Base-by-base conservation (phyloP, 2,888 invertebrate species). In the Nebria salina region DNA sequence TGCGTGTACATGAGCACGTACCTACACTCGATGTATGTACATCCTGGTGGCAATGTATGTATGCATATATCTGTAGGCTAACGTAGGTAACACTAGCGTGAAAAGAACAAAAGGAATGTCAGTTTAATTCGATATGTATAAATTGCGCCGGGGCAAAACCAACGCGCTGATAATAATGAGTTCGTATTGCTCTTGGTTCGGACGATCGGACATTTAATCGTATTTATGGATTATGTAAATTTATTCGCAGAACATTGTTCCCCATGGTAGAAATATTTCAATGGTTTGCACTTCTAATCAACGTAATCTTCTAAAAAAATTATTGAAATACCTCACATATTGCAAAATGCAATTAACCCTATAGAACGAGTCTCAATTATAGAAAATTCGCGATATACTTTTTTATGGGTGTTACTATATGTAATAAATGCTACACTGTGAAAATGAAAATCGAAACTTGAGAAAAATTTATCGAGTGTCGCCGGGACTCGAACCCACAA, bases 141-240 rank as follows among this genome's bases (percentile, higher is more conserved):
- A 77, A 77, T 77, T 72, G 77, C 72, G 54, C 65, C 43, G 15
- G 72, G 72, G 77, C 77, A 77, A 41, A 77, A 68, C 68, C 68
- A 68, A 15, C 25, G 68, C 68, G 54, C n/a, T 64, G 77, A 72
- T 77, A 77, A 77, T 77, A 77, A 77, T 77, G 72, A 72, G 34
- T 54, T 26, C 65, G 64, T 54, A 65, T 65, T 76, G 41, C n/a
- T n/a, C n/a, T 34, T 42, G 65, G 76, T 34, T 72, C 64, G 77
- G 72, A 72, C 73, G 78, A 74, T 80, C 75, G 70, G 66, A 41
- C 80, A 26, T 54, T 66, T 70, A 80, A 75, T 75, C 64, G 75
- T 80, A 70, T 75, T 80, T 80, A 80, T 80, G 75, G 68, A 80
- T 80, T 80, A 75, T 80, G 75, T 65, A 80, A 80, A 80, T 80